Evolutionary conservation across 1,140 invertebrate genomes (phyloP).

Genomic region (Euschistus heros): DNA sequence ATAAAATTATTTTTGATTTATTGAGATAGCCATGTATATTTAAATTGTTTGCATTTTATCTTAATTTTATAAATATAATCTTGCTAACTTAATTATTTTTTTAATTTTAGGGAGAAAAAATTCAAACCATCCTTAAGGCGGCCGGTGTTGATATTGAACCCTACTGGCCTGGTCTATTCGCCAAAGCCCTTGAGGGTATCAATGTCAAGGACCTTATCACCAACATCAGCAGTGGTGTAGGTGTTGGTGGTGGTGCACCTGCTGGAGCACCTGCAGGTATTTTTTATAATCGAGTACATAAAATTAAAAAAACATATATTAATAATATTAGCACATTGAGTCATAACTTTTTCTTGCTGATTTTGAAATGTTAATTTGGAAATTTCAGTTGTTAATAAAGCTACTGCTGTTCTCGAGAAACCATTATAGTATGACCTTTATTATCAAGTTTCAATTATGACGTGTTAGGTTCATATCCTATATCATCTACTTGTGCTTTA

Average conservation of each 20-base stretch:
- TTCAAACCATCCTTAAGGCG: slow-evolving; percentile 92
- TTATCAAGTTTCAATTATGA: too few species aligned
- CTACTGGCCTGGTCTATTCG: slow-evolving; percentile 97
- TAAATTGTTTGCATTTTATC: not conserved
- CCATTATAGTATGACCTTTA: too few species aligned
- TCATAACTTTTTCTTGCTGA: too few species aligned
- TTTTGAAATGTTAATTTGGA: not conserved
- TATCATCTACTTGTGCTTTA: too few species aligned
- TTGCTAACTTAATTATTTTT: not conserved
- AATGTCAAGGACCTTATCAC: slow-evolving; percentile 91
- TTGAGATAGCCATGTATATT: too few species aligned
- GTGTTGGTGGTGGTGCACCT: slow-evolving; percentile 58
- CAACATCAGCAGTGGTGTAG: slow-evolving; percentile 87
- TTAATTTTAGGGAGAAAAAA: slow-evolving; percentile 78
- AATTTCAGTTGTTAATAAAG: too few species aligned
- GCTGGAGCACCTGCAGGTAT: slow-evolving; percentile 52
- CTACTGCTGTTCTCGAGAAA: too few species aligned
- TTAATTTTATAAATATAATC: not conserved
- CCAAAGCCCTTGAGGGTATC: slow-evolving; percentile 89
- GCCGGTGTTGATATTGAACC: slow-evolving; percentile 94
- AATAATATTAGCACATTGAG: too few species aligned
- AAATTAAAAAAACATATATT: too few species aligned
- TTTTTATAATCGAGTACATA: too few species aligned
- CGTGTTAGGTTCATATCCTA: too few species aligned
- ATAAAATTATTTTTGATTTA: too few species aligned